These are phyloP conservation scores for Acanthisitta chloris DNA, from an alignment of 2,113 vertebrate genomes.

Conservation along the genomic window DNA sequence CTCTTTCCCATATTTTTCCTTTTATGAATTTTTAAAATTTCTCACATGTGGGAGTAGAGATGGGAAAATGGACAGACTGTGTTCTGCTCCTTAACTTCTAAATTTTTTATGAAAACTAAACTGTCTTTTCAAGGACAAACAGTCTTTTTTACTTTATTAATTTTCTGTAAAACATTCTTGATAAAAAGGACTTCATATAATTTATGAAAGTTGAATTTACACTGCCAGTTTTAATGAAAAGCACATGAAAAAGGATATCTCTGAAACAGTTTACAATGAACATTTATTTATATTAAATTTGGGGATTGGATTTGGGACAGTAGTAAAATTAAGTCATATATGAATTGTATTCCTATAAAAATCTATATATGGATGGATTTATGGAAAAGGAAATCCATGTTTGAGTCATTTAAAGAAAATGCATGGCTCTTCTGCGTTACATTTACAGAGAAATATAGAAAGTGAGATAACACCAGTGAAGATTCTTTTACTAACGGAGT, in stretches of 20 bases:
- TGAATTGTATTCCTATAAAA: conserved; percentile 9
- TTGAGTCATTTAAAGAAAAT: conserved; percentile 44
- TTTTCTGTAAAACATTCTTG: background rate
- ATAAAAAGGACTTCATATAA: background rate
- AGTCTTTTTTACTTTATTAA: background rate
- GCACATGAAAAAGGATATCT: background rate
- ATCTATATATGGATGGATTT: background rate
- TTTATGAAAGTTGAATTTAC: background rate
- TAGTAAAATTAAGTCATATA: conserved; percentile 29
- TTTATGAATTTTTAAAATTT: background rate
- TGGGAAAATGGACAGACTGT: background rate
- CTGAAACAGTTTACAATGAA: background rate
- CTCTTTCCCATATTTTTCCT: background rate
- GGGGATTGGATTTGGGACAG: background rate
- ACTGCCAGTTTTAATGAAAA: background rate
- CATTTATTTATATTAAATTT: background rate
- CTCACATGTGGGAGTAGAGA: background rate
- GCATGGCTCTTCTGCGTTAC: background rate
- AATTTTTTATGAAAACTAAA: background rate
- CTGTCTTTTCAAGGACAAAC: background rate
- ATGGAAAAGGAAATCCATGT: background rate
- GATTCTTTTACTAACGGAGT: background rate
- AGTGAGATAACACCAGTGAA: background rate
- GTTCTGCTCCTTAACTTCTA: background rate
- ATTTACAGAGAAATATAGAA: conserved; percentile 1